Evolutionary conservation across 1,140 invertebrate species (phyloP).

Genomic region (Dermatophagoides farinae): DNA sequence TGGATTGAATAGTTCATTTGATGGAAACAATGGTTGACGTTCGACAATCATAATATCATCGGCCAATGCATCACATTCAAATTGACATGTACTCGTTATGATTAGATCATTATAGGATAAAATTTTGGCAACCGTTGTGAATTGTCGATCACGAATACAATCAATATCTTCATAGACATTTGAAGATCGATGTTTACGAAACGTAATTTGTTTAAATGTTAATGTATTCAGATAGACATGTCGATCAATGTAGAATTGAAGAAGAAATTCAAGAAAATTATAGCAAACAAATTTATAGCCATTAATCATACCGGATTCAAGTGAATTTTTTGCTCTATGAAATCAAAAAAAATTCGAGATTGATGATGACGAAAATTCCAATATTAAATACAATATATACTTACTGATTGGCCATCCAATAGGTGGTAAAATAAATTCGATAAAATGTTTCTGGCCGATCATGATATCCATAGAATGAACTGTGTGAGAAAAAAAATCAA

Average conservation of each 20-base stretch:
- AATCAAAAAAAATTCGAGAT: background rate
- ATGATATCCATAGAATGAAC: slow-evolving; percentile 14
- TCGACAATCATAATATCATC: background rate
- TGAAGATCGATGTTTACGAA: background rate
- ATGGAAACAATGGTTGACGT: background rate
- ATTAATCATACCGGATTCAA: slow-evolving; percentile 1
- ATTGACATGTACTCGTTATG: background rate
- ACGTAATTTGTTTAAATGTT: background rate
- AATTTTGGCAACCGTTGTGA: too few relatives aligned
- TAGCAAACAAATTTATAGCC: slow-evolving; percentile 28
- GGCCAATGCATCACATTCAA: background rate
- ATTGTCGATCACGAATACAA: too few relatives aligned
- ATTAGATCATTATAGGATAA: background rate
- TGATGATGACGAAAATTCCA: background rate
- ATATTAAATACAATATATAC: slow-evolving; percentile 12
- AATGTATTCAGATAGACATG: background rate
- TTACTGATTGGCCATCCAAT: background rate
- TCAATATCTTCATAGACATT: too few relatives aligned
- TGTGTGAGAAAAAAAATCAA: background rate
- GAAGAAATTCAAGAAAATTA: slow-evolving; percentile 32
- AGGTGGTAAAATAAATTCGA: slow-evolving; percentile 7
- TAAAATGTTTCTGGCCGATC: slow-evolving; percentile 9
- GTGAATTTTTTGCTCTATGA: slow-evolving; percentile 6
- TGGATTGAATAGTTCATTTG: background rate
- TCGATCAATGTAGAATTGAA: slow-evolving; percentile 22